Evolutionary conservation across 2,888 invertebrate species (phyloP).

Genomic region (Drosophila phalerata): DNA sequence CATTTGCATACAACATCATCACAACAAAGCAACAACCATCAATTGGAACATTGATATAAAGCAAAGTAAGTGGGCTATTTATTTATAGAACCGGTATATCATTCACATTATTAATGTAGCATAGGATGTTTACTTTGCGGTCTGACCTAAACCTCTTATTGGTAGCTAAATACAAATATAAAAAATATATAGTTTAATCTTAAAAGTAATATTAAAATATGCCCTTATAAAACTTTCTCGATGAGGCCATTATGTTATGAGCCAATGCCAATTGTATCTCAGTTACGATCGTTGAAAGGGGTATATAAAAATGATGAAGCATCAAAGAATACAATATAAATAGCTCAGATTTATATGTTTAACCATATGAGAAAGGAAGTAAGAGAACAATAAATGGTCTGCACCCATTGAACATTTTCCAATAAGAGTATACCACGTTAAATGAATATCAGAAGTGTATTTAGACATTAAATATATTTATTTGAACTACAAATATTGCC

Average conservation of each 20-base stretch:
- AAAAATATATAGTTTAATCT: not conserved
- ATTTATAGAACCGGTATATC: conserved; percentile 24
- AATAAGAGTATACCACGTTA: too few species aligned
- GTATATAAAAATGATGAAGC: not conserved
- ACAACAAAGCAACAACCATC: conserved; percentile 34
- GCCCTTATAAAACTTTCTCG: not conserved
- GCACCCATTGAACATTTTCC: too few species aligned
- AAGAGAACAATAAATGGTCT: too few species aligned
- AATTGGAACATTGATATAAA: conserved; percentile 25
- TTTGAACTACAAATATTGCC: too few species aligned
- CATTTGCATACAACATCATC: conserved; percentile 60
- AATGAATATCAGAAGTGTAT: too few species aligned
- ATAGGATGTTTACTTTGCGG: not conserved
- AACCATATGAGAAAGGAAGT: too few species aligned
- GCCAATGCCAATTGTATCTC: not conserved
- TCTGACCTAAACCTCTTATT: not conserved
- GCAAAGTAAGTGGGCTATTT: conserved; percentile 40
- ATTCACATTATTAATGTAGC: conserved; percentile 6
- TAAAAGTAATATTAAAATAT: not conserved
- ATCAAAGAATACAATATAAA: too few species aligned
- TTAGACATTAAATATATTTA: too few species aligned
- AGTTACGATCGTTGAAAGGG: not conserved
- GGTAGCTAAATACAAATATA: not conserved
- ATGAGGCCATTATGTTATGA: not conserved
- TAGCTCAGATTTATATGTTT: too few species aligned